A percentile compares a stretch with the other conserved stretches of the same genome.
Conservation (phyloP, 2,888 invertebrate species). For the Tanypteryx hageni region DNA sequence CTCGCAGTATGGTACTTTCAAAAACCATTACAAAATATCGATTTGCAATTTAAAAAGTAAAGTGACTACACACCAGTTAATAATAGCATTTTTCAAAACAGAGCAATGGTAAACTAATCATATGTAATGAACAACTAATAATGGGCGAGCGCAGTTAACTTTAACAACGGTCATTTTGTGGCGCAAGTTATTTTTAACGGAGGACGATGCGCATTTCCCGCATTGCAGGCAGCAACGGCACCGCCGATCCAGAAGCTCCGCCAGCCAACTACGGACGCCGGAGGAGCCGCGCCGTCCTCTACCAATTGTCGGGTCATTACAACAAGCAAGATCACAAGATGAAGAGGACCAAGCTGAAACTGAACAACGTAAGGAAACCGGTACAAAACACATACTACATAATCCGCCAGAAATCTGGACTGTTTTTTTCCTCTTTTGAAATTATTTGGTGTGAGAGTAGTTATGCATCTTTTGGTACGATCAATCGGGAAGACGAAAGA, state of each 20-base stretch:
- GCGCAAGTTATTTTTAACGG: no score
- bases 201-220: not conserved
- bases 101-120: no score
- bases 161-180: no score
- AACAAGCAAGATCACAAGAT: slow-evolving; percentile 91
- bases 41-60: no score
- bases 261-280: slow-evolving; percentile 94
- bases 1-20: no score
- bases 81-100: no score
- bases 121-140: no score
- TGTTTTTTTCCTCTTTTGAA: not conserved
- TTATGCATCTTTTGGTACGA: not conserved
- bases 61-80: no score
- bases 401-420: not conserved
- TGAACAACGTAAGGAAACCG: slow-evolving; percentile 90
- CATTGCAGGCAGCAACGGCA: slow-evolving; percentile 88
- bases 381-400: slow-evolving; percentile 62
- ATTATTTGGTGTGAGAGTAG: not conserved
- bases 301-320: slow-evolving; percentile 97
- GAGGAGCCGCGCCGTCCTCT: slow-evolving; percentile 95
- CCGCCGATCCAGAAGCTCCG: slow-evolving; percentile 86
- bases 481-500: not conserved
- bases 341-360: slow-evolving; percentile 89
- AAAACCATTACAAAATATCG: no score
- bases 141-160: no score